Conservation (phyloP, 2,113 vertebrate species). For the Ammodytes dubius region DNA sequence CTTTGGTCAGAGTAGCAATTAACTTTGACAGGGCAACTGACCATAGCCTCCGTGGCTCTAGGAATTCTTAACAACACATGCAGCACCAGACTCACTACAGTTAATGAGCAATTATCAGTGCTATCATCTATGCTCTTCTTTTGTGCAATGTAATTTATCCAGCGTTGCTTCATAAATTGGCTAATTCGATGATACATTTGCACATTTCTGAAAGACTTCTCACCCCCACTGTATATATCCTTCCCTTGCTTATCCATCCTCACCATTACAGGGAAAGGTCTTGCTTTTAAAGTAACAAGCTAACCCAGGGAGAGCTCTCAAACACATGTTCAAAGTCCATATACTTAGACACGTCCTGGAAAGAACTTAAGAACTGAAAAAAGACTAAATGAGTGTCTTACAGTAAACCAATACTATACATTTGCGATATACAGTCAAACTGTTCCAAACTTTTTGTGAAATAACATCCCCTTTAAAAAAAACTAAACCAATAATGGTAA, state of each 20-base stretch:
- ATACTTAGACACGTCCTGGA: neutral
- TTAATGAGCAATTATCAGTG: neutral
- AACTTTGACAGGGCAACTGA: conserved; percentile 31
- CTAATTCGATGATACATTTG: neutral
- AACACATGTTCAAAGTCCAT: neutral
- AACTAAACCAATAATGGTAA: too few relatives aligned
- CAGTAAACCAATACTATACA: too few relatives aligned
- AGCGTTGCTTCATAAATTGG: neutral
- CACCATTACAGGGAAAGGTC: neutral
- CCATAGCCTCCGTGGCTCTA: neutral
- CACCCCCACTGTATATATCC: neutral
- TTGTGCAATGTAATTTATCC: neutral
- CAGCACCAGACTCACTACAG: neutral
- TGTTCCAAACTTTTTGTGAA: neutral
- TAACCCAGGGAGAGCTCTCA: neutral
- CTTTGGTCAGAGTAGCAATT: conserved; percentile 21
- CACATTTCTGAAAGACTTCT: neutral
- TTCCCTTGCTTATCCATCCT: neutral
- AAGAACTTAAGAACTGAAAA: neutral
- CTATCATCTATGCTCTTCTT: neutral
- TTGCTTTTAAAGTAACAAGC: neutral
- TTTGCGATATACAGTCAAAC: neutral
- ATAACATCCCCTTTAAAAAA: neutral
- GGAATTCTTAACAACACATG: conserved; percentile 20
- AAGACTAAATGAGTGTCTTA: neutral